Base-by-base conservation (phyloP, 2,113 vertebrate genomes). In the Carettochelys insculpta region DNA sequence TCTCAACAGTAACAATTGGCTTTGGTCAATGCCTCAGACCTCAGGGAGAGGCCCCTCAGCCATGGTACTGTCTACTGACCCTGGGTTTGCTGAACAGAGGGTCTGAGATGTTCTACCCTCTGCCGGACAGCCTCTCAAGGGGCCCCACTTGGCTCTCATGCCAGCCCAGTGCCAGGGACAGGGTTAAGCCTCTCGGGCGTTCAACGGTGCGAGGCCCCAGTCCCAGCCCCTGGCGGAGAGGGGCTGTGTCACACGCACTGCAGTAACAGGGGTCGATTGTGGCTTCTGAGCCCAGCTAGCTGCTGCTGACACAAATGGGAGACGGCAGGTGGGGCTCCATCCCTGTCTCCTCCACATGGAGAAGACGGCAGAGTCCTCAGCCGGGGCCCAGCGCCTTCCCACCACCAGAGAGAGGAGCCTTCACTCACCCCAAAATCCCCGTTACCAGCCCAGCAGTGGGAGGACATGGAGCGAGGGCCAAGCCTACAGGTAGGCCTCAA, bases 391-490 rank as follows among this genome's bases (percentile, higher is more conserved):
- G 4, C 17, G 3, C n/a, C 24, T 41, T 3, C 41, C 50, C 27
- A 75, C 48, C 47, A 51, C 5, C 82, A 68, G 34, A 38, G 61
- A 65, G 61, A 68, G n/a, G n/a, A n/a, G 19, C n/a, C 20, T 68
- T 38, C 5, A 3, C 34, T 68, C 22, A 68, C 19, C 38, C 34
- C 61, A 68, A 20, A 19, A 20, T 10, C 61, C 61, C 61, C n/a
- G 61, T 2, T 19, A 65, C 54, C 56, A 27, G 54, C 27, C 29
- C 29, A 13, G 27, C 54, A 45, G 11, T 47, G 41, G 31, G 52
- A 52, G 31, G 0, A 0, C n/a, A 16, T 56, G 50, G 0, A 5
- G 45, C 71, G 41, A 22, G 53, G 54, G 31, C 27, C 24, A 45
- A 51, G 4, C 41, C 6, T 31, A 24, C 45, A 91, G 52, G 31